Evolutionary conservation across 2,797 vertebrate species (phyloP), one percentile per base, ranked within the genome.

Genomic region (Sciurus vulgaris): DNA sequence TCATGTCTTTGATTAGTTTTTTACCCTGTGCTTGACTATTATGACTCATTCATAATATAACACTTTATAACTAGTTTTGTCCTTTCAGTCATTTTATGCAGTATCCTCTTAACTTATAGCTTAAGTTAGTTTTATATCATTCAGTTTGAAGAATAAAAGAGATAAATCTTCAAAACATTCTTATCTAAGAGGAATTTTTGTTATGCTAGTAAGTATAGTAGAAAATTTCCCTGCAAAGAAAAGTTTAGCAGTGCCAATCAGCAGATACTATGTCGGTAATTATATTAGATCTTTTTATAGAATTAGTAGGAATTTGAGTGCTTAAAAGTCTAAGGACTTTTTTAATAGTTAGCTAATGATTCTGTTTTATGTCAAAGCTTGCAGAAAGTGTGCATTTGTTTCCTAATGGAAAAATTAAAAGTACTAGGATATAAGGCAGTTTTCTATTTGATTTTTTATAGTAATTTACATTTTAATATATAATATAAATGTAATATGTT

Each of bases 371-470:
- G 38, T 76, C 26, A 65, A 26, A 67, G 2, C n/a, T 61, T 65
- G 47, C 49, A 81, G 15, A 86, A 44, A 49, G 22, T 89, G 6
- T 77, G 15, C 41, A 15, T 92, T 82, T 88, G 26, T 85, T 9
- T 69, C 47, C 59, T 93, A 24, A 49, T 89, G 70, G 76, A 91
- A 91, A 94, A 97, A 33, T 70, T 65, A 79, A 96, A 89, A 78
- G 7, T 41, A 63, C 30, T 93, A 49, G 33, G 73, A 92, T 83
- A 70, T 41, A 20, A 56, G 13, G 20, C 30, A 89, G 1, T 38
- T 91, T 96, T 95, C 61, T 69, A 24, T 74, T 51, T 51, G 51
- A 51, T 93, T 73, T 85, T n/a, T n/a, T 78, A 77, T 47, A 5
- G 5, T 84, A 38, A 79, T 81, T 96, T 93, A 47, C 4, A n/a